These are phyloP conservation scores for Urocitellus parryii DNA, from an alignment of 2,113 vertebrate species.

Conservation along the genomic window DNA sequence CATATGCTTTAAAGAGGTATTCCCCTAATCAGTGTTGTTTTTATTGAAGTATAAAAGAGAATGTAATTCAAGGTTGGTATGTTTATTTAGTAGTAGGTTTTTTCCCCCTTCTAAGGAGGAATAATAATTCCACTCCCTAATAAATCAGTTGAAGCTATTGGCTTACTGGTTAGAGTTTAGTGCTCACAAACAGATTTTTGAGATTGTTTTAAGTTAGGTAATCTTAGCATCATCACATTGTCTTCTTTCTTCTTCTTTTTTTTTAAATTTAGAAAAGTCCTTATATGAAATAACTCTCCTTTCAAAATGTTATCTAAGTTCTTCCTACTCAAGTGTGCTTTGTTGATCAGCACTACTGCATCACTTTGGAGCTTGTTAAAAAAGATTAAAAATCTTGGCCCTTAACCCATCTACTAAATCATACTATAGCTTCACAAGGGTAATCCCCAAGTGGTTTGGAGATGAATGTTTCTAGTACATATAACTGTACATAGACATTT, in stretches of 20 bases:
- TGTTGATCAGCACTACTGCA: not conserved
- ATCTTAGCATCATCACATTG: not conserved
- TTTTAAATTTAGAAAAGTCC: not conserved
- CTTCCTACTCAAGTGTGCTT: not conserved
- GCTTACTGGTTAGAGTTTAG: conserved; percentile 20
- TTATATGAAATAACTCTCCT: not conserved
- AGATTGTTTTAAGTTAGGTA: not conserved
- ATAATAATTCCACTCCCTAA: not conserved
- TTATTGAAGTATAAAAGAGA: conserved; percentile 37
- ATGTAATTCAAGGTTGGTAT: not conserved
- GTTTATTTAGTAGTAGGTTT: not conserved
- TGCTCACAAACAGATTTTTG: conserved; percentile 46
- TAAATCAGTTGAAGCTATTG: conserved; percentile 22
- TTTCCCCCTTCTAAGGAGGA: not conserved
- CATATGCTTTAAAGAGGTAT: not conserved
- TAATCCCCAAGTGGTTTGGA: not conserved
- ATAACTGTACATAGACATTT: not conserved
- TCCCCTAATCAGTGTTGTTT: not conserved
- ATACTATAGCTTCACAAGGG: not conserved
- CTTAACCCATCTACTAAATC: not conserved
- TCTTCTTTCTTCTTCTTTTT: not conserved
- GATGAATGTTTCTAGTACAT: not conserved
- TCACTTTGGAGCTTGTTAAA: not conserved
- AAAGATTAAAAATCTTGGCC: not conserved
- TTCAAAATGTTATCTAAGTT: not conserved